phyloP scores from a whole-genome alignment of 2,797 vertebrate species.

The Megalops cyprinoides region DNA sequence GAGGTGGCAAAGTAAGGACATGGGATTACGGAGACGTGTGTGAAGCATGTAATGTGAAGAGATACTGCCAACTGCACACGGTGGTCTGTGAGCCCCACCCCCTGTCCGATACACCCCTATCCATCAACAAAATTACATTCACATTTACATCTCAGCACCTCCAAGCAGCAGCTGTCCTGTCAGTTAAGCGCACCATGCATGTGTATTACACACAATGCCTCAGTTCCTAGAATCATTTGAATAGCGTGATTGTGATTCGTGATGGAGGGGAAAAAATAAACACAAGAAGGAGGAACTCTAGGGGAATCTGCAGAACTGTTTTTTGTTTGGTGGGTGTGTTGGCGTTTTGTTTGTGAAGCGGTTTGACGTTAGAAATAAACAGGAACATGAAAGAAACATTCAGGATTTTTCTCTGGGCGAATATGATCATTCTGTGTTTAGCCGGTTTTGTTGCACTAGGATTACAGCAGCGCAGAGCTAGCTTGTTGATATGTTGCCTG shows the following conservation, averaged over 20 bases:
- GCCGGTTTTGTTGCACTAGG: too few species aligned
- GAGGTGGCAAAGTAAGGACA: conserved; percentile 41
- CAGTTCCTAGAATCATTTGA: conserved; percentile 23
- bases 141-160: neutral
- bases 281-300: too few species aligned
- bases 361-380: too few species aligned
- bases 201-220: neutral
- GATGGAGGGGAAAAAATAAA: neutral
- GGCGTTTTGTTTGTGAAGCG: neutral
- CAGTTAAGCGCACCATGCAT: neutral
- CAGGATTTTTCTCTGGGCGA: too few species aligned
- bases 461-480: neutral
- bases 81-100: conserved; percentile 54
- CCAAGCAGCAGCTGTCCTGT: neutral
- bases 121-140: neutral
- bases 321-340: neutral
- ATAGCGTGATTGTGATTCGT: conserved; percentile 1
- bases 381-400: too few species aligned
- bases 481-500: neutral
- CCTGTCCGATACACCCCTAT: neutral
- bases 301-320: too few species aligned
- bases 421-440: too few species aligned
- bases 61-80: conserved; percentile 53
- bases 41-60: conserved; percentile 51
- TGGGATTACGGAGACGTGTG: neutral